Conservation (phyloP, 2,113 vertebrate species). For the Hyperoodon ampullatus region DNA sequence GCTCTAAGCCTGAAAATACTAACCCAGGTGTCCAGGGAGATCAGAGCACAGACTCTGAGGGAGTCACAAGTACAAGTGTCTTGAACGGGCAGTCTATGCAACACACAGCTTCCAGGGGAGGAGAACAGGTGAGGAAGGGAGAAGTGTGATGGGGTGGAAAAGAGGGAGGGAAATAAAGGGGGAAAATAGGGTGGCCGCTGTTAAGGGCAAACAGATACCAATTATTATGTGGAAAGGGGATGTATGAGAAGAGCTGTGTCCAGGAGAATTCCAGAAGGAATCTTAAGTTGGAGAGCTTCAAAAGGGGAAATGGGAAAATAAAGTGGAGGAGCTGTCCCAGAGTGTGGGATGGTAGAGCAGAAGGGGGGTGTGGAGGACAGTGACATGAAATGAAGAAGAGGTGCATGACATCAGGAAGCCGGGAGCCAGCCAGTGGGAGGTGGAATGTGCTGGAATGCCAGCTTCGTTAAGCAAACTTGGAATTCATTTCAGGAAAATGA, state of each 20-base stretch:
- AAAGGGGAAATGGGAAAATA: neutral
- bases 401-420: neutral
- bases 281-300: neutral
- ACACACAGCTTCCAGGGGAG: neutral
- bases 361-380: neutral
- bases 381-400: neutral
- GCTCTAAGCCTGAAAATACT: neutral
- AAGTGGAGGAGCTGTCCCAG: neutral
- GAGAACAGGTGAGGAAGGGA: neutral
- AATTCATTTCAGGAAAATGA: neutral
- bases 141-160: no score
- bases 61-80: neutral
- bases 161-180: neutral
- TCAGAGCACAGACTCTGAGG: neutral
- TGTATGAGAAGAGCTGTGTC: neutral
- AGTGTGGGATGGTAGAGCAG: neutral
- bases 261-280: neutral
- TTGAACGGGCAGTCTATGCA: neutral
- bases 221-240: neutral
- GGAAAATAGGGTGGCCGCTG: neutral
- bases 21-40: no score
- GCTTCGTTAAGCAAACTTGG: neutral
- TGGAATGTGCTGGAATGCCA: neutral
- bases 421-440: rapidly evolving
- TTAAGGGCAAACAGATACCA: neutral